Base-by-base conservation (phyloP, 2,113 vertebrate species). In the Rissa tridactyla region DNA sequence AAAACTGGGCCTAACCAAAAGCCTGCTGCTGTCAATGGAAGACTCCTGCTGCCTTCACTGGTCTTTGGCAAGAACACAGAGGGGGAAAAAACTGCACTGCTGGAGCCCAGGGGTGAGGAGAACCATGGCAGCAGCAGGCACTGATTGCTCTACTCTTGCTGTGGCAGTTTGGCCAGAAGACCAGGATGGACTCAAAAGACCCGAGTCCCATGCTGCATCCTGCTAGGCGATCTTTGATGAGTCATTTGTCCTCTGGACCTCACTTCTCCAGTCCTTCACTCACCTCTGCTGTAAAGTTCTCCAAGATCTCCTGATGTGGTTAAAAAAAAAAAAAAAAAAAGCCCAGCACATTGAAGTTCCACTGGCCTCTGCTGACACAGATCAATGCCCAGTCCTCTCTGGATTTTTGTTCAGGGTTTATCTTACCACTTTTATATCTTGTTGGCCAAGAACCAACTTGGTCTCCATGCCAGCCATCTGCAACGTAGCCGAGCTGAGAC, bases 401-500 rank as follows among this genome's bases (percentile, higher is more conserved):
- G 17, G 21, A 65, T 23, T 57, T 62, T 3, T 60, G n/a, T 5
- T 82, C 30, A 51, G 40, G 49, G 21, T 42, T 79, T 5, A 68
- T n/a, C 54, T 92, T 91, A 58, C 49, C 76, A 70, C 25, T 83
- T 54, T 44, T 4, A 6, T 47, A 58, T 54, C 64, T 52, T 57
- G 30, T 3, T 92, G 96, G 82, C 87, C 88, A 78, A 93, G 73
- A 81, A 80, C 30, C 69, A 81, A 7, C 3, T 5, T 91, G 93
- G 82, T 75, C 36, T 94, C 64, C 36, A 51, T 77, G 82, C 52
- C 90, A 97, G 64, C 90, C 95, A 94, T 62, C 91, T 93, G 91
- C 82, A 90, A 22, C 10, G 4, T 23, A 87, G 82, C 92, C 51
- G 32, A 87, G 88, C 80, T 23, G n/a, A 84, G 51, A 93, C 71